Evolutionary conservation across 2,888 invertebrate genomes (phyloP).

Genomic region (Caenorhabditis virilis): DNA sequence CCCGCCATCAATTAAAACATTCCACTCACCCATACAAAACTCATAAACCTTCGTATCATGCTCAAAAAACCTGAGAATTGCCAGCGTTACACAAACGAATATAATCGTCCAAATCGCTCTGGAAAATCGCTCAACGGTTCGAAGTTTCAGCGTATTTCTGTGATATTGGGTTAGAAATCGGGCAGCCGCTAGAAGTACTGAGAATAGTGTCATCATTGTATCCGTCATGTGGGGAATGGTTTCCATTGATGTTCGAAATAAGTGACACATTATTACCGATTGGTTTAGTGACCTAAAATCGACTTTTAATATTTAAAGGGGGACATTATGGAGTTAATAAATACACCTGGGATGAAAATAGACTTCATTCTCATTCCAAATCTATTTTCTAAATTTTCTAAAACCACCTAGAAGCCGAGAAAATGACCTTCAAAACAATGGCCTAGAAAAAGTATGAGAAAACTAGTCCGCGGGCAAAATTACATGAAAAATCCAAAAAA

Average conservation of each 20-base stretch:
- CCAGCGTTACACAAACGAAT: slow-evolving; percentile 61
- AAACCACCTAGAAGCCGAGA: too few species aligned
- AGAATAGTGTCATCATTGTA: slow-evolving; percentile 67
- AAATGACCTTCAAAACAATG: too few species aligned
- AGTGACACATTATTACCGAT: slow-evolving; percentile 65
- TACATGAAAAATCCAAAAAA: too few species aligned
- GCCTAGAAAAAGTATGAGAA: too few species aligned
- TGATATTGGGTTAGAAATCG: slow-evolving; percentile 67
- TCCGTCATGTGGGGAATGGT: slow-evolving; percentile 64
- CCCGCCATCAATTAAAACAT: too few species aligned
- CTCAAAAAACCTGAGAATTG: slow-evolving; percentile 64
- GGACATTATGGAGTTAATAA: too few species aligned
- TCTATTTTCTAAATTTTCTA: too few species aligned
- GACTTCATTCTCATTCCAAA: too few species aligned
- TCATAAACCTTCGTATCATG: slow-evolving; percentile 66
- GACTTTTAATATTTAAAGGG: neutral
- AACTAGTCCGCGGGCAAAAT: too few species aligned
- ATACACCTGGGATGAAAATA: too few species aligned
- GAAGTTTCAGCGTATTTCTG: slow-evolving; percentile 63
- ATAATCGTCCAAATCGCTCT: slow-evolving; percentile 67
- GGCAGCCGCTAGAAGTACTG: slow-evolving; percentile 63
- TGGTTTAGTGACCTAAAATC: slow-evolving; percentile 60
- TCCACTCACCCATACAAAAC: slow-evolving; percentile 67
- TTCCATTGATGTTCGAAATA: slow-evolving; percentile 66
- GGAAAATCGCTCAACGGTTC: slow-evolving; percentile 66